These are phyloP conservation scores for Magallana angulata DNA, from an alignment of 1,140 invertebrate species.

Conservation along the genomic window DNA sequence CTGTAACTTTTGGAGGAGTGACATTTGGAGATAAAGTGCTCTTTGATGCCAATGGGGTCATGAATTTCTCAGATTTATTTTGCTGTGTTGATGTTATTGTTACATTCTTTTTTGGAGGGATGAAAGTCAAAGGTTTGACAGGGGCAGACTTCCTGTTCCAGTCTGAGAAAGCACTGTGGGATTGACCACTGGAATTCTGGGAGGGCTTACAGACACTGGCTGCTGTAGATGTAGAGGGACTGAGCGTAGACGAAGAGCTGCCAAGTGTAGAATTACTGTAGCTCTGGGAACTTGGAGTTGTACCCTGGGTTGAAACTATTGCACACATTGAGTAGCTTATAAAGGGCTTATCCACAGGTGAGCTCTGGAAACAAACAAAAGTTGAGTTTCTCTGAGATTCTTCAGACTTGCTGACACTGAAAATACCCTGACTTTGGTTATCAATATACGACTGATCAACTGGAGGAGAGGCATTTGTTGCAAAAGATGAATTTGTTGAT, in stretches of 20 bases:
- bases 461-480: background rate
- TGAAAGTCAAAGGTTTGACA: constrained; percentile 6
- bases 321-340: background rate
- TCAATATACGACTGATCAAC: background rate
- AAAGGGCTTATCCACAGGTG: constrained; percentile 3
- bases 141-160: background rate
- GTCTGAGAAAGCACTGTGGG: constrained; percentile 20
- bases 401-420: background rate
- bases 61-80: background rate
- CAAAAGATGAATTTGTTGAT: background rate
- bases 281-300: background rate
- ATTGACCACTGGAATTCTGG: background rate
- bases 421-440: background rate
- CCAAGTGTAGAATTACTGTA: background rate
- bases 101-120: constrained; percentile 2
- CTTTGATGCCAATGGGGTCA: background rate
- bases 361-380: background rate
- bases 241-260: background rate
- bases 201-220: background rate
- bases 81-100: background rate
- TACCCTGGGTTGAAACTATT: constrained; percentile 9
- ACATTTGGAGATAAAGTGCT: no score
- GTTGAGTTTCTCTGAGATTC: background rate
- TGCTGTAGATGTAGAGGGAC: background rate
- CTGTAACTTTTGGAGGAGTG: no score